These are phyloP conservation scores for Ictalurus punctatus DNA, from an alignment of 2,113 vertebrate species.

Conservation along the genomic window DNA sequence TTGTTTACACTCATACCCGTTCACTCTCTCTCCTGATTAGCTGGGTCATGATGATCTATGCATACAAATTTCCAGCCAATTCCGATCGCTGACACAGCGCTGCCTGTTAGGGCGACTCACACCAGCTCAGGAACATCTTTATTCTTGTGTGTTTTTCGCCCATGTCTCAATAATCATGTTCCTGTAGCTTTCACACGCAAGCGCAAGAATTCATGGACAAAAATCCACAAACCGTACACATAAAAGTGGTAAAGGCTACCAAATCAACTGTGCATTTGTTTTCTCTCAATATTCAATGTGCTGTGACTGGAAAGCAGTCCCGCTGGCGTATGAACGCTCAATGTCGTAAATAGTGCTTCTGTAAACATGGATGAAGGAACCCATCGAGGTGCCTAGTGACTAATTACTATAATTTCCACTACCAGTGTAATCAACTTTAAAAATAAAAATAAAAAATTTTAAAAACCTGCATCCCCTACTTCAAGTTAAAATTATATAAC, in stretches of 20 bases:
- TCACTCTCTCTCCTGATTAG: not conserved
- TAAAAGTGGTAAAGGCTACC: conserved; percentile 9
- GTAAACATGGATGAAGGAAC: conserved; percentile 32
- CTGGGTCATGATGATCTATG: not conserved
- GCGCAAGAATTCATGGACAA: not conserved
- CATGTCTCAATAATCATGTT: not conserved
- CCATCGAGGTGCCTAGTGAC: conserved; percentile 29
- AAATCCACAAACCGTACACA: conserved; percentile 18
- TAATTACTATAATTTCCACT: conserved; percentile 46
- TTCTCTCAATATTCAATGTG: conserved; percentile 10
- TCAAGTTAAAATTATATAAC: conserved; percentile 22
- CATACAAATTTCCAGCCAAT: too few relatives aligned
- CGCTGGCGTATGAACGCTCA: not conserved
- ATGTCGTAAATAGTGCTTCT: conserved; percentile 38
- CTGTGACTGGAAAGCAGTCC: conserved; percentile 16
- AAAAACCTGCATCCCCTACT: conserved; percentile 14
- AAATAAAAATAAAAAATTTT: not conserved
- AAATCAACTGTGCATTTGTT: conserved; percentile 8
- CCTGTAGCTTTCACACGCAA: not conserved
- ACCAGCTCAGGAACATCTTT: not conserved
- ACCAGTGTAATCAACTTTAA: conserved; percentile 16
- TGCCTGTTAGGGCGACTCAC: not conserved
- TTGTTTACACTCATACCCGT: not conserved
- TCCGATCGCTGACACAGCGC: not conserved
- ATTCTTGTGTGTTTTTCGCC: not conserved